These are phyloP conservation scores for Austrolebias charrua DNA, from an alignment of 2,797 vertebrate genomes.

Conservation along the genomic window DNA sequence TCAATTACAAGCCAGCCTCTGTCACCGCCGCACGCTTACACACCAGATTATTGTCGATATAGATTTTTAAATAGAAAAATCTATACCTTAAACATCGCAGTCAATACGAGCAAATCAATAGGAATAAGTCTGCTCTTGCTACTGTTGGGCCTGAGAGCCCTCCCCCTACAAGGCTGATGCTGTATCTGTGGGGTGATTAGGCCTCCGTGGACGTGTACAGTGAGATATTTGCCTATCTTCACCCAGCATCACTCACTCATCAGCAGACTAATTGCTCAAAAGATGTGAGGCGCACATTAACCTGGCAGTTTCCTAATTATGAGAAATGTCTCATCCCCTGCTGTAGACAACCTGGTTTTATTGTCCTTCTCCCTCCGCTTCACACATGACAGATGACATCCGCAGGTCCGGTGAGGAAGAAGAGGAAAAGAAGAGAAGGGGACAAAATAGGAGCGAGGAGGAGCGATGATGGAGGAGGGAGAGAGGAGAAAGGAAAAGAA, in stretches of 20 bases:
- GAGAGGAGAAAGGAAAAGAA: conserved; percentile 39
- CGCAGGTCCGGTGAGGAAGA: conserved; percentile 67
- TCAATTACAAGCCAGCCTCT: conserved; percentile 78
- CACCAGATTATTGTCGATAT: conserved; percentile 84
- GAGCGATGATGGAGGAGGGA: conserved; percentile 15
- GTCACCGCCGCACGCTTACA: conserved; percentile 76
- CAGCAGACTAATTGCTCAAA: conserved; percentile 37
- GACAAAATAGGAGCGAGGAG: conserved; percentile 1
- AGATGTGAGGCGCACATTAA: conserved; percentile 44
- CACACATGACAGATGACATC: conserved; percentile 82
- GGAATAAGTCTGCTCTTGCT: conserved; percentile 62
- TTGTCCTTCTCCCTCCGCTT: conserved; percentile 76
- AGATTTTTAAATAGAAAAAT: conserved; percentile 90
- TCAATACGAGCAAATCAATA: conserved; percentile 81
- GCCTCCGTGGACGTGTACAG: conserved; percentile 38
- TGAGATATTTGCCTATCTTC: conserved; percentile 46
- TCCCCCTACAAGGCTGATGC: conserved; percentile 46
- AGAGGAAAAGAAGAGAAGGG: conserved; percentile 15
- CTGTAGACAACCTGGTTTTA: conserved; percentile 70
- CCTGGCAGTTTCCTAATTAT: conserved; percentile 70
- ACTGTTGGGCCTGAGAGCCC: conserved; percentile 45
- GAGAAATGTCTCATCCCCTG: conserved; percentile 70
- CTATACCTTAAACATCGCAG: conserved; percentile 83
- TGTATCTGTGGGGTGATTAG: conserved; percentile 47
- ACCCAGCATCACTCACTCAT: conserved; percentile 40